These are phyloP conservation scores for Hypanus sabinus DNA, from an alignment of 2,113 vertebrate species.

Conservation along the genomic window DNA sequence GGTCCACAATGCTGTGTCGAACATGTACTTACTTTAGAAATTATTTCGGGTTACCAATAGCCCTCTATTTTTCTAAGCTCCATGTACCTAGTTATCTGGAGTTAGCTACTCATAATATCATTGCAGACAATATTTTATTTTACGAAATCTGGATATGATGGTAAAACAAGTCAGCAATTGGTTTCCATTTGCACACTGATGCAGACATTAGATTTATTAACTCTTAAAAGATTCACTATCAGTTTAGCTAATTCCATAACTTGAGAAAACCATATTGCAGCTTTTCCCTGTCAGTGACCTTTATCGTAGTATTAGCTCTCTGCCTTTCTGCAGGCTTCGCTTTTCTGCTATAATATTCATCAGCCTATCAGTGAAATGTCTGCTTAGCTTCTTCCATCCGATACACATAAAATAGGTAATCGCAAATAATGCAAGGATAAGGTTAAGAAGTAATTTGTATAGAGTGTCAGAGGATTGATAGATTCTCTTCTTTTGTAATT, in stretches of 20 bases:
- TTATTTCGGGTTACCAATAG: no score
- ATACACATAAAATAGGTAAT: neutral
- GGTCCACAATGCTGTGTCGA: no score
- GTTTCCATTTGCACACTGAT: neutral
- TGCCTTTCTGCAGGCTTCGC: neutral
- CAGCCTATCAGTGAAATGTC: neutral
- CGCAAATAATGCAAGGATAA: neutral
- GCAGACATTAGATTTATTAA: neutral
- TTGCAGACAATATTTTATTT: neutral
- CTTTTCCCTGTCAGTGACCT: neutral
- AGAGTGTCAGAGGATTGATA: neutral
- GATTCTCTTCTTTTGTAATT: neutral
- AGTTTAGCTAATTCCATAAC: neutral
- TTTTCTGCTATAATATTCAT: neutral
- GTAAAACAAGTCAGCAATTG: neutral
- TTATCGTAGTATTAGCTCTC: neutral
- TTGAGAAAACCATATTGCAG: neutral
- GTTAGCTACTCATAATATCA: neutral
- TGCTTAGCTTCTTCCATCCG: no score
- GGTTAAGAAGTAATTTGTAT: no score
- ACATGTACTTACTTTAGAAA: no score
- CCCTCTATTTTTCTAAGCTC: no score
- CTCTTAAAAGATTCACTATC: neutral
- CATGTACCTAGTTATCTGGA: neutral
- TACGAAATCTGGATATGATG: neutral